Base-by-base conservation (phyloP, 2,888 invertebrate genomes). In the Papilio protenor region DNA sequence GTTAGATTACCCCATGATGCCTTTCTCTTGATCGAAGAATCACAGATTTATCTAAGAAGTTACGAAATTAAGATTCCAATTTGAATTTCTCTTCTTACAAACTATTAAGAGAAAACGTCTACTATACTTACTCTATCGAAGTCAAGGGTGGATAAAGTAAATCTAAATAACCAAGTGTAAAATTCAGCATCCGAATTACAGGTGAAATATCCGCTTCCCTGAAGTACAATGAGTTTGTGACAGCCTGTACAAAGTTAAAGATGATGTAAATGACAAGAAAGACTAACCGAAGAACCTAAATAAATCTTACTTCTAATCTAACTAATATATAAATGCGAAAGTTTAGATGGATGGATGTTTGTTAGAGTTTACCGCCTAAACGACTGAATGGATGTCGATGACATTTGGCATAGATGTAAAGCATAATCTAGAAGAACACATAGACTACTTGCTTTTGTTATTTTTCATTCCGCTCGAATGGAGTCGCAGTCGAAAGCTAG, bases 131-230 rank as follows among this genome's bases (percentile, higher is more conserved):
- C 92, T 91, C 91, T n/a, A 92, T 83, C 2, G 84, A 84, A 1
- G 87, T 83, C 3, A 89, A 4, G 0, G 90, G 83, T 1, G 88
- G 83, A 72, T 82, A 80, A 5, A 89, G 40, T 0, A 88, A 64
- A 55, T 87, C 87, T 0, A 86, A 64, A 77, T 83, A 78, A 5
- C 49, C 69, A 40, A 59, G 12, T 33, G 47, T 69, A 1, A 72
- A 79, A 0, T 59, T 74, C 2, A 80, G 21, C 0, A 79, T 75
- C 0, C 92, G 85, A 0, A 92, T 78, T 0, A 85, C 64, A 0
- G 91, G 88, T 0, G 91, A 84, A 4, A 92, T 52, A 71, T 92
- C 92, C 77, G 91, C 89, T 23, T 88, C 87, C 21, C 83, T 83
- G 75, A 87, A 89, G 76, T 88, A 87, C 0, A 92, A 40, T 0